These are phyloP conservation scores for Psephotus haematonotus DNA, from an alignment of 2,113 vertebrate genomes.

Conservation along the genomic window DNA sequence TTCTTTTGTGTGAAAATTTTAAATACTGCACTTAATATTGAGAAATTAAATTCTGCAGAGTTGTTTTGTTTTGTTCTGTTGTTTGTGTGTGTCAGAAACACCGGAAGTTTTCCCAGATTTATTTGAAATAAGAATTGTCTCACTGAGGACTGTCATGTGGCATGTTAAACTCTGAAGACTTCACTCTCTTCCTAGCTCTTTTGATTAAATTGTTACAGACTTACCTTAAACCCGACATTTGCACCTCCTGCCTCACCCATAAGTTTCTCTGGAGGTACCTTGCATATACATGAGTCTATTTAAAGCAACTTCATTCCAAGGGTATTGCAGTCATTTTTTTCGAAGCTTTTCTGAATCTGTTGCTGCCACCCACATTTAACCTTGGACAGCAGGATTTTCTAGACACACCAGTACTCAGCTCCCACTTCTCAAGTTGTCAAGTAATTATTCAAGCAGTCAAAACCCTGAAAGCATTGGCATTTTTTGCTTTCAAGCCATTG, in stretches of 20 bases:
- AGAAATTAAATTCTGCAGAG: neutral
- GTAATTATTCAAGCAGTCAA: neutral
- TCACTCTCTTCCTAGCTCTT: neutral
- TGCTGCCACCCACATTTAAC: neutral
- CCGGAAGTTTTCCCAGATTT: neutral
- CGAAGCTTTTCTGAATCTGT: neutral
- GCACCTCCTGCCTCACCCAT: neutral
- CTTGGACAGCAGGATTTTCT: neutral
- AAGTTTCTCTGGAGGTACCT: neutral
- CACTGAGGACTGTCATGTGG: neutral
- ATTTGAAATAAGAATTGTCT: neutral
- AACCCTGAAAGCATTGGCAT: neutral
- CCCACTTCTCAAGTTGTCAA: neutral
- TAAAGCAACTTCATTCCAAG: neutral
- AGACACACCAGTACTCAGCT: neutral
- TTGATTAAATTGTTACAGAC: neutral
- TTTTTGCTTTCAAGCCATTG: neutral
- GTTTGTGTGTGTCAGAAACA: neutral
- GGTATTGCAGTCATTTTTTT: neutral
- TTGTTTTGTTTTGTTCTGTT: neutral
- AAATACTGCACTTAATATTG: neutral
- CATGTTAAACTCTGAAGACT: neutral
- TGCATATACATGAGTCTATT: neutral
- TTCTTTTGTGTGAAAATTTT: neutral
- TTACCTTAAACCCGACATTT: neutral